Base-by-base conservation (phyloP, 2,113 vertebrate genomes). In the Calidris pugnax region DNA sequence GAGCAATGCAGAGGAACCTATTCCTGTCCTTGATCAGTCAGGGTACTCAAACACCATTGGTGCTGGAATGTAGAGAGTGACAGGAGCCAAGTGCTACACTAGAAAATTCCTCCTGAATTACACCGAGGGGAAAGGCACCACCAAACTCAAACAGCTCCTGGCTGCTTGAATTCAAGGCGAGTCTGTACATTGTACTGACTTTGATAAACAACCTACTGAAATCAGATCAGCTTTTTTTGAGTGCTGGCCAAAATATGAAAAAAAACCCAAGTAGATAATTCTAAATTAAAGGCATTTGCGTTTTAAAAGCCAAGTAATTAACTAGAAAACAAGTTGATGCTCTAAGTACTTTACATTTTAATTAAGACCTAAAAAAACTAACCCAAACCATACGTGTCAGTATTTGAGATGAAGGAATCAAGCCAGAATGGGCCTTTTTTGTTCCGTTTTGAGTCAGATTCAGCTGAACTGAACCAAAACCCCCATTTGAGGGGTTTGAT, bases 271-370 rank as follows among this genome's bases (percentile, higher is more conserved):
- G 17, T 16, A 37, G 23, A 4, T 45, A 51, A 85, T 79, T 74
- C 33, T 68, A 81, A 88, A 85, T 47, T 21, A 64, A 89, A 93
- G 47, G 33, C 20, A 37, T 66, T 84, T 71, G n/a, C 30, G 30
- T 77, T 91, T 92, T 80, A 41, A 79, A 94, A 92, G 62, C 22
- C 85, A 93, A 86, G 30, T 35, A 62, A 72, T 69, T 66, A 88
- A 55, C 24, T 45, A 74, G 83, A 73, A 86, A 86, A 53, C 12
- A 83, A 87, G 47, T 0, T 22, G 35, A 68, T 48, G 24, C 26
- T 24, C 9, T 32, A 63, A 41, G 41, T 41, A 27, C 62, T 81
- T 78, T 53, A 75, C 3, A 6, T 59, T 85, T 86, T 75, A 18
- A 66, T 75, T 78, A n/a, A 74, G 16, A 64, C 39, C 43, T 60